Evolutionary conservation across 2,113 vertebrate species (phyloP).

Genomic region (Echinops telfairi): DNA sequence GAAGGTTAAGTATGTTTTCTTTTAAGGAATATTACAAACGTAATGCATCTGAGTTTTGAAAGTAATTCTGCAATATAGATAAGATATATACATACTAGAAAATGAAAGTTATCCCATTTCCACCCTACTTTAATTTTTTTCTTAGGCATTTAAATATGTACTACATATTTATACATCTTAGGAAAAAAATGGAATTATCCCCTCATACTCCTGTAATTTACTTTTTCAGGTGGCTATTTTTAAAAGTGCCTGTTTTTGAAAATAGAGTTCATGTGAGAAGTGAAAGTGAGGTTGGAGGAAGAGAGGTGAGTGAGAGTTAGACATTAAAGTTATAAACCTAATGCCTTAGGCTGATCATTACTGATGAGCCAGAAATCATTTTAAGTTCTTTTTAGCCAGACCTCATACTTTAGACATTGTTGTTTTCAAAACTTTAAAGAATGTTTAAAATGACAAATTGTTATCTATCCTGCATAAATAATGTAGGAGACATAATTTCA

Average conservation of each 20-base stretch:
- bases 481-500: slow-evolving; percentile 49
- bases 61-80: neutral
- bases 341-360: neutral
- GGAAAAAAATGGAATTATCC: slow-evolving; percentile 30
- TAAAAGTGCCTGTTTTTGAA: slow-evolving; percentile 56
- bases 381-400: slow-evolving; percentile 11
- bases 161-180: neutral
- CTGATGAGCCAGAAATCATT: slow-evolving; percentile 31
- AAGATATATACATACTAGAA: slow-evolving; percentile 15
- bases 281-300: slow-evolving; percentile 32
- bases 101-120: slow-evolving; percentile 26
- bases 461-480: slow-evolving; percentile 46
- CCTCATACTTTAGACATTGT: neutral
- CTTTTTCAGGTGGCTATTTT: slow-evolving; percentile 32
- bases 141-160: slow-evolving; percentile 24
- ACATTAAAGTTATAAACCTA: slow-evolving; percentile 14
- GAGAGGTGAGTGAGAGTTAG: slow-evolving; percentile 18
- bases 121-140: slow-evolving; percentile 43
- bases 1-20: slow-evolving; percentile 22
- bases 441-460: slow-evolving; percentile 42
- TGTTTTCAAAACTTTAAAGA: slow-evolving; percentile 61
- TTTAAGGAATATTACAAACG: slow-evolving; percentile 49
- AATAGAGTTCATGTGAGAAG: slow-evolving; percentile 33
- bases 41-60: slow-evolving; percentile 12
- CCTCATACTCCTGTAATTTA: slow-evolving; percentile 36